Base-by-base conservation (phyloP, 2,113 vertebrate genomes). In the Thamnophis sirtalis region DNA sequence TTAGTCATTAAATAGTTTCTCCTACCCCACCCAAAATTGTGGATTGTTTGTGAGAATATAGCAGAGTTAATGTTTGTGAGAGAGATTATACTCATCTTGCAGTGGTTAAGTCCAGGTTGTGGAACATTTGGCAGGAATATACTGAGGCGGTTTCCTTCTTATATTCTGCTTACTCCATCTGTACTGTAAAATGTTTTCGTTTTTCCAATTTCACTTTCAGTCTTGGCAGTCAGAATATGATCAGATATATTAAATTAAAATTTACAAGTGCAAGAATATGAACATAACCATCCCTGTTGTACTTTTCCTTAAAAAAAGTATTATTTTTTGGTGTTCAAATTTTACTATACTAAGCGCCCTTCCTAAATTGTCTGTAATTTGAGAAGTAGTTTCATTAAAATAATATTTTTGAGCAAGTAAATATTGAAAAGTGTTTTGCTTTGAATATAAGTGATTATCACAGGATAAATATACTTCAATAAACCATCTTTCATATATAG, bases 1-100 rank as follows among this genome's bases (percentile, higher is more conserved):
- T 11, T 90, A 60, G 33, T 89, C 24, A 86, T 88, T 89, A 85
- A 88, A 63, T 88, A 43, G 54, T 60, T 63, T 91, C 92, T 90
- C 38, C 49, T 55, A 50, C 80, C 68, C 49, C 87, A 26, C 73
- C 73, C 86, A 63, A 26, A 48, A 88, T 43, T 55, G 33, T 89
- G 43, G 43, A 28, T 86, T 51, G n/a, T 86, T 86, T 92, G 15
- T 5, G 51, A 33, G 86, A 87, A 55, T 50, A 80, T 80, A 43
- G 9, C 3, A 43, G 17, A 38, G 17, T 80, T 9, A 80, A 33
- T 68, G 28, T 17, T 5, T 68, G 28, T 68, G 73, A 80, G 33
- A 80, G 73, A 21, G 33, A 43, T 80, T 80, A 21, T 80, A 38
- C 33, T 80, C 73, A 80, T 80, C 33, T 28, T 85, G 17, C 24